Conservation (phyloP, 2,797 vertebrate genomes). For the Sarcophilus harrisii region DNA sequence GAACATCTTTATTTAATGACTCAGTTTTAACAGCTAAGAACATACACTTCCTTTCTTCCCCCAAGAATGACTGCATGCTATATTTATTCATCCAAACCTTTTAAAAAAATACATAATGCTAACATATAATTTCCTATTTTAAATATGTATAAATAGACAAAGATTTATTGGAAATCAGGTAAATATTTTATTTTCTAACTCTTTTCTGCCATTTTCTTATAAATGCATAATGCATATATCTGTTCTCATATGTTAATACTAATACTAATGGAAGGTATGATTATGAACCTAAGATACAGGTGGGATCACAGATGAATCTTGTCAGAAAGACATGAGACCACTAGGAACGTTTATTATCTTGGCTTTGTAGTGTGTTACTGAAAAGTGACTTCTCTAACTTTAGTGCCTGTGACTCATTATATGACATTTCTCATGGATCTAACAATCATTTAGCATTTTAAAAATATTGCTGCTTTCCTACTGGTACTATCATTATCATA, state of each 20-base stretch:
- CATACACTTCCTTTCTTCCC: conserved; percentile 67
- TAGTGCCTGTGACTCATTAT: conserved; percentile 36
- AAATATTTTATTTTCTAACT: conserved; percentile 25
- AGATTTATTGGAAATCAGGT: conserved; percentile 51
- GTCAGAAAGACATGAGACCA: neutral
- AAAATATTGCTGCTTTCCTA: conserved; percentile 53
- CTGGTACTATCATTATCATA: conserved; percentile 23
- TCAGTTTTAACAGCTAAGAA: conserved; percentile 69
- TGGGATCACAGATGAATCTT: neutral
- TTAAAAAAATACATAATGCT: conserved; percentile 55
- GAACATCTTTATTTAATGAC: conserved; percentile 60
- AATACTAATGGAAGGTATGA: neutral
- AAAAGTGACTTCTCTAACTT: conserved; percentile 61
- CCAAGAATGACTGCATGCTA: conserved; percentile 50
- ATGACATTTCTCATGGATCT: conserved; percentile 29
- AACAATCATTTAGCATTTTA: conserved; percentile 48
- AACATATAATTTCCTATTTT: conserved; percentile 30
- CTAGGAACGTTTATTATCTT: neutral
- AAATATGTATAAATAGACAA: conserved; percentile 50
- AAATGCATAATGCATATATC: neutral
- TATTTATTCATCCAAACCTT: conserved; percentile 25
- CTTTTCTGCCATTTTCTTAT: conserved; percentile 31
- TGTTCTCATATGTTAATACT: neutral
- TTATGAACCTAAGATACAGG: neutral
- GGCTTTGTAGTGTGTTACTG: neutral